Evolutionary conservation across 2,113 vertebrate species (phyloP).

Genomic region (Hypanus sabinus): DNA sequence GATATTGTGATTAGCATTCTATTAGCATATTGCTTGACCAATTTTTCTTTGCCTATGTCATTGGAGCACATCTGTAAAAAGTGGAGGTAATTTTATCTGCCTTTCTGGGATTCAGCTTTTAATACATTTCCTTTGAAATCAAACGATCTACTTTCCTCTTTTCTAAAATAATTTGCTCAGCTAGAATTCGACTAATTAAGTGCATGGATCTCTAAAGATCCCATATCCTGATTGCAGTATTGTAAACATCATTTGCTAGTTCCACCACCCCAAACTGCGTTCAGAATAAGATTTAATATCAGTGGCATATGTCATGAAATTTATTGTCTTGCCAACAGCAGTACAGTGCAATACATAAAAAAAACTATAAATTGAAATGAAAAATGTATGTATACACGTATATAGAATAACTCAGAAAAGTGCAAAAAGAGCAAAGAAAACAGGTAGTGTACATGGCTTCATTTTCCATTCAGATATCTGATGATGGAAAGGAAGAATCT

Average conservation of each 20-base stretch:
- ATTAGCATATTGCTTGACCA: not conserved
- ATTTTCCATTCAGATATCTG: too few relatives aligned
- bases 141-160: slow-evolving; percentile 16
- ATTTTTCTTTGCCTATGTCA: not conserved
- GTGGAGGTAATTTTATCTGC: not conserved
- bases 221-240: not conserved
- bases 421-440: too few relatives aligned
- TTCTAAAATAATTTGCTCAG: not conserved
- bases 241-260: slow-evolving; percentile 15
- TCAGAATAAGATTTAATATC: not conserved
- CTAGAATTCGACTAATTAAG: slow-evolving; percentile 3
- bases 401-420: too few relatives aligned
- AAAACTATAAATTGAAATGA: too few relatives aligned
- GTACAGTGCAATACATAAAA: too few relatives aligned
- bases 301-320: too few relatives aligned
- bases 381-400: too few relatives aligned
- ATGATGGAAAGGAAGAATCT: too few relatives aligned
- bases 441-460: too few relatives aligned
- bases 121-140: not conserved
- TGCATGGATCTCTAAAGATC: not conserved
- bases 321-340: too few relatives aligned
- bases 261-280: not conserved
- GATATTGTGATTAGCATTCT: not conserved
- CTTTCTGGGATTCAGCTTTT: not conserved
- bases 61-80: not conserved